These are phyloP conservation scores for Terebella lapidaria DNA, from an alignment of 2,888 invertebrate genomes.

Conservation along the genomic window DNA sequence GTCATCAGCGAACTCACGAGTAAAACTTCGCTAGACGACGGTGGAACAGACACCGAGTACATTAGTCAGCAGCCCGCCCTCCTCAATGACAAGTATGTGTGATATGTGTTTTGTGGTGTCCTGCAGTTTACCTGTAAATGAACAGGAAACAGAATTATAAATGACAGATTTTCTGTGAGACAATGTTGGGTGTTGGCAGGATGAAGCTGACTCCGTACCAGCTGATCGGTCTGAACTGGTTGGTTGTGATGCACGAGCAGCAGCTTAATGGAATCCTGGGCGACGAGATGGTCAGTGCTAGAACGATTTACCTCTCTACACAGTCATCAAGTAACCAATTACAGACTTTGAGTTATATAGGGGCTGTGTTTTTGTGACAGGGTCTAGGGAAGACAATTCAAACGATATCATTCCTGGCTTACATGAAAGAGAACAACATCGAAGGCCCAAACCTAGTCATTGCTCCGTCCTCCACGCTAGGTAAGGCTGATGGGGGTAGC, in stretches of 20 bases:
- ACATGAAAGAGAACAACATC: slow-evolving; percentile 73
- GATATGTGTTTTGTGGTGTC: too few species aligned
- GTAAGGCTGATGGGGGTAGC: too few species aligned
- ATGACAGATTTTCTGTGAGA: too few species aligned
- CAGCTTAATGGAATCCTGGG: slow-evolving; percentile 90
- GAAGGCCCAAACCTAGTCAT: slow-evolving; percentile 82
- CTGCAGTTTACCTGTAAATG: too few species aligned
- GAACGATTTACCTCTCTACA: neutral
- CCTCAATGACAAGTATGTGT: slow-evolving; percentile 63
- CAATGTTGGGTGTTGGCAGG: slow-evolving; percentile 58
- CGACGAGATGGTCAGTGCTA: slow-evolving; percentile 75
- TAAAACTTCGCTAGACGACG: slow-evolving; percentile 57
- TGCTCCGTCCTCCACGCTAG: slow-evolving; percentile 92
- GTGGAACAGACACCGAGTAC: slow-evolving; percentile 27
- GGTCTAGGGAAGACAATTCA: slow-evolving; percentile 53
- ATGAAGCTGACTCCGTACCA: slow-evolving; percentile 74
- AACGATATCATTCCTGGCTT: slow-evolving; percentile 55
- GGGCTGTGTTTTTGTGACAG: too few species aligned
- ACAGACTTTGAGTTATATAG: too few species aligned
- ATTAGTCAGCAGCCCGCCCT: slow-evolving; percentile 70
- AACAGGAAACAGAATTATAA: too few species aligned
- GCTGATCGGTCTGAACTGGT: slow-evolving; percentile 75
- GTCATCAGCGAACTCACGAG: slow-evolving; percentile 66
- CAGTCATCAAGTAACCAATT: too few species aligned
- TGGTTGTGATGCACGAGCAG: slow-evolving; percentile 80